These are phyloP conservation scores for Nesogale talazaci DNA, from an alignment of 2,113 vertebrate genomes.

Conservation along the genomic window DNA sequence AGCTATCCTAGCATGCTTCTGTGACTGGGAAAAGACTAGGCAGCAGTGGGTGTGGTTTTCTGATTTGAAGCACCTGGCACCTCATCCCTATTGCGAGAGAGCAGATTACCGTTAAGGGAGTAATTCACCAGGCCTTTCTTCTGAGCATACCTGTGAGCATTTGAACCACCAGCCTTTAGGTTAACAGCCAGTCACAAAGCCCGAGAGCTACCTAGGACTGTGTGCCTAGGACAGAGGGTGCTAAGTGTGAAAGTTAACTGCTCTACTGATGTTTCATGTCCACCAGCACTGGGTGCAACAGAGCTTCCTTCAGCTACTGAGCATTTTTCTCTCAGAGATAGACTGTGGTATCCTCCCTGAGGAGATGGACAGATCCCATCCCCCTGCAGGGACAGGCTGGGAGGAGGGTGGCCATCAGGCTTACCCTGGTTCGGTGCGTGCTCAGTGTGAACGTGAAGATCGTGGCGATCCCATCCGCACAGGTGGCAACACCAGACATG, in stretches of 20 bases:
- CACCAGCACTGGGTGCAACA: not conserved
- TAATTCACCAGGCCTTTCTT: not conserved
- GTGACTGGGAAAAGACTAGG: too few relatives aligned
- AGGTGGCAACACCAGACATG: slow-evolving; percentile 20
- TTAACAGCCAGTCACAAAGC: not conserved
- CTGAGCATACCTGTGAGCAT: not conserved
- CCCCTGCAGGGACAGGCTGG: not conserved
- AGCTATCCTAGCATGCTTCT: too few relatives aligned
- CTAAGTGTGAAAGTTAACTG: slow-evolving; percentile 9
- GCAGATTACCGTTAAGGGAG: not conserved
- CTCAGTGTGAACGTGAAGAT: not conserved
- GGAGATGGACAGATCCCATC: not conserved
- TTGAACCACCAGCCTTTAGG: not conserved
- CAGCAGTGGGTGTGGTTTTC: too few relatives aligned
- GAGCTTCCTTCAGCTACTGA: not conserved
- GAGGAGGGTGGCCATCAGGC: not conserved
- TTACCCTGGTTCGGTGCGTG: not conserved
- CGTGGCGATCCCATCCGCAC: not conserved
- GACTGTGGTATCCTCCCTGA: not conserved
- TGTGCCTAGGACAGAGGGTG: not conserved
- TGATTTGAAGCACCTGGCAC: too few relatives aligned
- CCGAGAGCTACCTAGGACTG: not conserved
- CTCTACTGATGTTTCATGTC: not conserved
- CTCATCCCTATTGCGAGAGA: too few relatives aligned
- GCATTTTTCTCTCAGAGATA: not conserved